Conservation (phyloP, 2,113 vertebrate species). For the Cephalopholis sonnerati region DNA sequence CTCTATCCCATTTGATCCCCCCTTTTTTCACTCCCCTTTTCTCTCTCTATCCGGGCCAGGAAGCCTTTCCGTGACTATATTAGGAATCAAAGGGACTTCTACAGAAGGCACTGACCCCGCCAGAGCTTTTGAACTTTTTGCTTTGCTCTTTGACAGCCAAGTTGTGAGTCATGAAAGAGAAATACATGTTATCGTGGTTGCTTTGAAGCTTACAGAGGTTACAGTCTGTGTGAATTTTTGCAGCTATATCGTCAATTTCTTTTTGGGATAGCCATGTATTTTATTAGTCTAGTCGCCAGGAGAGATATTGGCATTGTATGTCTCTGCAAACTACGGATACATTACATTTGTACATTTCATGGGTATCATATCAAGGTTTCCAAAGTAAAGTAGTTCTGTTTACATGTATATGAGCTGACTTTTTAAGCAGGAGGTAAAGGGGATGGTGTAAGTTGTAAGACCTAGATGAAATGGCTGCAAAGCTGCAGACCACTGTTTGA, state of each 20-base stretch:
- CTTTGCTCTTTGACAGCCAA: slow-evolving; percentile 46
- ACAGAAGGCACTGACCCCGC: slow-evolving; percentile 58
- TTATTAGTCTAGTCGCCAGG: background rate
- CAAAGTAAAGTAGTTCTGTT: too few relatives aligned
- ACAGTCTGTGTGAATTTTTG: background rate
- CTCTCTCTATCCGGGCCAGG: slow-evolving; percentile 55
- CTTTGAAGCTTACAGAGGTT: slow-evolving; percentile 43
- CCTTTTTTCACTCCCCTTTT: slow-evolving; percentile 56
- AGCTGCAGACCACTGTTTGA: too few relatives aligned
- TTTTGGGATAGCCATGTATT: background rate
- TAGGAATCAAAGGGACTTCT: slow-evolving; percentile 70
- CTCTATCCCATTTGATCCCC: slow-evolving; percentile 75
- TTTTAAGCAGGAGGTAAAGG: too few relatives aligned
- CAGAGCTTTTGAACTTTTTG: slow-evolving; percentile 62
- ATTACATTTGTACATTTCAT: too few relatives aligned
- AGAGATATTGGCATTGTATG: too few relatives aligned
- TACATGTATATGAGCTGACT: too few relatives aligned
- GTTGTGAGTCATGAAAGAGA: slow-evolving; percentile 43
- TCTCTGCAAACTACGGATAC: too few relatives aligned
- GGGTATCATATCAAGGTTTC: too few relatives aligned
- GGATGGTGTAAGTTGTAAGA: too few relatives aligned
- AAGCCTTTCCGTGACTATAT: slow-evolving; percentile 67
- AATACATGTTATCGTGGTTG: slow-evolving; percentile 10
- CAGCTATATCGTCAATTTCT: background rate
- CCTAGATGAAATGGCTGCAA: too few relatives aligned